Evolutionary conservation across 1,140 invertebrate species (phyloP), one percentile per base, ranked within the genome.

Genomic region (Drosophila aff.): DNA sequence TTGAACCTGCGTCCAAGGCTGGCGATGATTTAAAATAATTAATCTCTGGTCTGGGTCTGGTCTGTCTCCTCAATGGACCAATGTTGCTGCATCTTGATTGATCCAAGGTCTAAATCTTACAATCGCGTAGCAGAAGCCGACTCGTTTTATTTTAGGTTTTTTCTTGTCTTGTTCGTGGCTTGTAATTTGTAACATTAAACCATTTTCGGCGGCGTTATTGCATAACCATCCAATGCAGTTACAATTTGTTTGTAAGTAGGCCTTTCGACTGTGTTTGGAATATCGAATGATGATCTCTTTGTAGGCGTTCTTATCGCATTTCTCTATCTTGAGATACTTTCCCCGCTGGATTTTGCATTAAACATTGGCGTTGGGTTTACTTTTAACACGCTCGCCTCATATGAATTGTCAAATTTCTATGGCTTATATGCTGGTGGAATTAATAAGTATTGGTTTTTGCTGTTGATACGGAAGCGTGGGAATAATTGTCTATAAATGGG

Each of bases 111-210:
- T 81, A 50, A 72, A 41, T 60, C 49, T 73, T 66, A 62, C 78
- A 64, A 83, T 71, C 67, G 61, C 61, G 10, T 15, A 55, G 49
- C 61, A 86, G 83, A 87, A 86, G 83, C 64, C 76, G 79, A 26
- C 41, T 71, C 49, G 57, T n/a, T 74, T 72, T 44, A 43, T 41
- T 43, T 53, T 23, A 21, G 21, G 9, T 44, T n/a, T 49, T 49
- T 26, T 63, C 23, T 68, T 69, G 82, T 47, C 61, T 43, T 60
- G 72, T 64, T 69, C 31, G 53, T 44, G 67, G 46, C 49, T 77
- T 81, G 76, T 79, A 82, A 59, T 79, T 82, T 61, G 83, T 77
- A 89, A 89, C 69, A 61, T 89, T 58, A 89, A 75, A 89, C 77
- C 68, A 53, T 83, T 86, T 77, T 62, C 23, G 41, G 21, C 9